A percentile compares a stretch with the other conserved stretches of the same genome.
These are phyloP conservation scores for Diuraphis noxia DNA, from an alignment of 1,140 invertebrate genomes.

Conservation along the genomic window DNA sequence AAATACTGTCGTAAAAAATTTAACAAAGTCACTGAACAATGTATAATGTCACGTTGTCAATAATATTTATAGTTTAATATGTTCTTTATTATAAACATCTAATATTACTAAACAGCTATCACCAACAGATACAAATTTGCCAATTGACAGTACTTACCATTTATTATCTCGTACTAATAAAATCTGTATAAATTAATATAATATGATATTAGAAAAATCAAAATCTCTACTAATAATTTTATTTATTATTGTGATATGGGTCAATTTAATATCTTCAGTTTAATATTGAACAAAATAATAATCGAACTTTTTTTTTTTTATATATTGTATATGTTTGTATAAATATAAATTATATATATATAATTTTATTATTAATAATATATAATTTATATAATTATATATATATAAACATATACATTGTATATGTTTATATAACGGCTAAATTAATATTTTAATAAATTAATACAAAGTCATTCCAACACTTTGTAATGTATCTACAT, in stretches of 20 bases:
- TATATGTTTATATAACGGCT: not conserved
- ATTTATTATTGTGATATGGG: not conserved
- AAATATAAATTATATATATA: no score
- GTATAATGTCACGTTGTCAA: not conserved
- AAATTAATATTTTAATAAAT: not conserved
- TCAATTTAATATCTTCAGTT: not conserved
- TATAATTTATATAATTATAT: no score
- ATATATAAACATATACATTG: no score
- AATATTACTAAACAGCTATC: not conserved
- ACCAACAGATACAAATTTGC: not conserved
- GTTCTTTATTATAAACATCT: not conserved
- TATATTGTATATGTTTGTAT: no score
- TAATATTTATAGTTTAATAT: not conserved
- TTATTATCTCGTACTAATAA: not conserved
- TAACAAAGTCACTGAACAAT: not conserved
- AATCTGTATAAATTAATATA: not conserved
- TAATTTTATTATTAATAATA: no score
- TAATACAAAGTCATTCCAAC: not conserved
- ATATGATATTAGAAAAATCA: not conserved
- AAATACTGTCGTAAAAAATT: not conserved
- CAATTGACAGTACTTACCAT: not conserved
- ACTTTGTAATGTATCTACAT: not conserved
- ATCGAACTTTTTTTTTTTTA: no score
- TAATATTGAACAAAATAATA: not conserved
- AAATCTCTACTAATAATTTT: not conserved